phyloP scores from a whole-genome alignment of 2,888 invertebrate species.

The Drosophila subsilvestris region DNA sequence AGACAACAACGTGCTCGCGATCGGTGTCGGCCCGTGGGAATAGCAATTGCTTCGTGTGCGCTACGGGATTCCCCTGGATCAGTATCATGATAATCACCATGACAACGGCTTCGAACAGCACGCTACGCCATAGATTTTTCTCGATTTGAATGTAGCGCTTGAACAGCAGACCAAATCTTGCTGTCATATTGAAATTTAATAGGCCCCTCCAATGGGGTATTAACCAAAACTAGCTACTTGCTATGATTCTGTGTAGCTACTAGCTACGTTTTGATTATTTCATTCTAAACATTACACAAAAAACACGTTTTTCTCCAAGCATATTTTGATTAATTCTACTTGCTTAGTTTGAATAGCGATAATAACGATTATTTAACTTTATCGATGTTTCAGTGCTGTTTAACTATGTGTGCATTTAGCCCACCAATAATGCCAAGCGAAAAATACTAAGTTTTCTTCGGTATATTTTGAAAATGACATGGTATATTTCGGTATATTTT shows the following conservation, averaged over 20 bases:
- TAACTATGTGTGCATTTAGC: too few relatives aligned
- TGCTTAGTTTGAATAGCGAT: not conserved
- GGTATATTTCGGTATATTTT: too few relatives aligned
- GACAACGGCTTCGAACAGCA: conserved; percentile 59
- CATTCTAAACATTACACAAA: not conserved
- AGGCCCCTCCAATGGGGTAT: not conserved
- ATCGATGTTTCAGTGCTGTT: too few relatives aligned
- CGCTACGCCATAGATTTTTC: conserved; percentile 51
- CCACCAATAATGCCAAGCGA: too few relatives aligned
- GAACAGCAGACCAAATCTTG: conserved; percentile 56
- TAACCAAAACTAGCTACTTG: not conserved
- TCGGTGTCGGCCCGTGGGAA: conserved; percentile 42
- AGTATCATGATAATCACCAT: conserved; percentile 55
- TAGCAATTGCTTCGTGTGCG: conserved; percentile 44
- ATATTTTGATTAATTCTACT: conserved; percentile 11
- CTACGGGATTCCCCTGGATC: conserved; percentile 55
- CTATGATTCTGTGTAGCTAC: conserved; percentile 1
- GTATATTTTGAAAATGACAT: too few relatives aligned
- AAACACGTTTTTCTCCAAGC: conserved; percentile 20
- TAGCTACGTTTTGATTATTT: not conserved
- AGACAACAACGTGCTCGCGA: conserved; percentile 26
- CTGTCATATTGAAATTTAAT: conserved; percentile 53
- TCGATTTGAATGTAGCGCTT: conserved; percentile 63
- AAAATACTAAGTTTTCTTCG: too few relatives aligned
- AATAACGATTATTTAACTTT: too few relatives aligned